Evolutionary conservation across 2,888 invertebrate genomes (phyloP).

Genomic region (Polydrusus tereticollis): DNA sequence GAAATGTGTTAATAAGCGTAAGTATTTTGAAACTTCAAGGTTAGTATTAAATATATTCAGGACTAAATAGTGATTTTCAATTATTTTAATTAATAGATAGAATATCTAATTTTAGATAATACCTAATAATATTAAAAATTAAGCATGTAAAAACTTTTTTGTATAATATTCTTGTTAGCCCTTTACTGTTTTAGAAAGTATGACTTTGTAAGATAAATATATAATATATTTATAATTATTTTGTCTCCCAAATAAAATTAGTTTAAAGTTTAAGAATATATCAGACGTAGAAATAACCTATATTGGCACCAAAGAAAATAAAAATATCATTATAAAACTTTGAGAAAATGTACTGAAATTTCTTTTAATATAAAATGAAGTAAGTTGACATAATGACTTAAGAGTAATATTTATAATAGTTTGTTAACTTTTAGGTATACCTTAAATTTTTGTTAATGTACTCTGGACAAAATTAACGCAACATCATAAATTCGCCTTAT

Average conservation of each 20-base stretch:
- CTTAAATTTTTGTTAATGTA: no score
- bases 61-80: slow-evolving; percentile 33
- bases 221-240: not conserved
- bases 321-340: not conserved
- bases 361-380: not conserved
- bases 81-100: slow-evolving; percentile 37
- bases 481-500: no score
- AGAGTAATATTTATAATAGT: no score
- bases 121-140: slow-evolving; percentile 15
- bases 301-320: not conserved
- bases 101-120: slow-evolving; percentile 45
- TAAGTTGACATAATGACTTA: no score
- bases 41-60: slow-evolving; percentile 23
- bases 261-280: not conserved
- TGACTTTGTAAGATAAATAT: not conserved
- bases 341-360: no score
- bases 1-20: slow-evolving; percentile 26
- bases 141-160: slow-evolving; percentile 9
- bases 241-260: not conserved
- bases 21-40: slow-evolving; percentile 20
- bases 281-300: not conserved
- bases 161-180: slow-evolving; percentile 1
- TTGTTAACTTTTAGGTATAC: no score
- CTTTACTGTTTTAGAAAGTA: not conserved
- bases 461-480: no score